Evolutionary conservation across 2,888 invertebrate species (phyloP).

Genomic region (Luperina nickerlii): DNA sequence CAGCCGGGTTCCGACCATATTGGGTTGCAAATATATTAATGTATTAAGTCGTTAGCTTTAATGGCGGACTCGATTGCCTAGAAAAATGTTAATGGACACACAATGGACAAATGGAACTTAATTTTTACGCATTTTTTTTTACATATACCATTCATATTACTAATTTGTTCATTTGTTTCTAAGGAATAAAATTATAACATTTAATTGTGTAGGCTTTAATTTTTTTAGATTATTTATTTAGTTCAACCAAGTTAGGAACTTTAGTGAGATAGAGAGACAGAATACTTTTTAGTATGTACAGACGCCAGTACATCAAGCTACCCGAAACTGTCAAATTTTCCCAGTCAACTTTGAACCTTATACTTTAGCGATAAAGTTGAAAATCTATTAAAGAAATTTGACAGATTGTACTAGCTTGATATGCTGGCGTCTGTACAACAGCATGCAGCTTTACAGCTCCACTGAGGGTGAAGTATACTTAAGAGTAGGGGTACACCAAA

Average conservation of each 20-base stretch:
- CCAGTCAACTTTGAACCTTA: no score
- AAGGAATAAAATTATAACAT: not conserved
- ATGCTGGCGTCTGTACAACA: no score
- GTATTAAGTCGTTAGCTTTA: conserved; percentile 22
- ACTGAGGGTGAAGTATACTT: not conserved
- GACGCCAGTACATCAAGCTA: no score
- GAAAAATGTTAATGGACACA: conserved; percentile 23
- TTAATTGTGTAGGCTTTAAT: not conserved
- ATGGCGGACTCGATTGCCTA: conserved; percentile 4
- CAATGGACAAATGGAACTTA: conserved; percentile 19
- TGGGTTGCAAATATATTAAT: conserved; percentile 48
- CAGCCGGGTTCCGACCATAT: conserved; percentile 40
- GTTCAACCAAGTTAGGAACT: not conserved
- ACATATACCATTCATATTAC: not conserved
- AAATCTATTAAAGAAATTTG: no score
- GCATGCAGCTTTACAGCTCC: not conserved
- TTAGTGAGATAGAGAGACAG: not conserved
- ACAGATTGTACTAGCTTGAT: no score
- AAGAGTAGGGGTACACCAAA: not conserved
- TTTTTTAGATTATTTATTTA: not conserved
- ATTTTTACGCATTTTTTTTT: not conserved
- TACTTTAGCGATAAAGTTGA: no score
- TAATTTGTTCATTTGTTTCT: not conserved
- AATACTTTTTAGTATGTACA: no score
- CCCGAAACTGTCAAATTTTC: no score